Evolutionary conservation across 2,797 vertebrate species (phyloP), one percentile per base, ranked within the genome.

Genomic region (Zenarchopterus dispar): DNA sequence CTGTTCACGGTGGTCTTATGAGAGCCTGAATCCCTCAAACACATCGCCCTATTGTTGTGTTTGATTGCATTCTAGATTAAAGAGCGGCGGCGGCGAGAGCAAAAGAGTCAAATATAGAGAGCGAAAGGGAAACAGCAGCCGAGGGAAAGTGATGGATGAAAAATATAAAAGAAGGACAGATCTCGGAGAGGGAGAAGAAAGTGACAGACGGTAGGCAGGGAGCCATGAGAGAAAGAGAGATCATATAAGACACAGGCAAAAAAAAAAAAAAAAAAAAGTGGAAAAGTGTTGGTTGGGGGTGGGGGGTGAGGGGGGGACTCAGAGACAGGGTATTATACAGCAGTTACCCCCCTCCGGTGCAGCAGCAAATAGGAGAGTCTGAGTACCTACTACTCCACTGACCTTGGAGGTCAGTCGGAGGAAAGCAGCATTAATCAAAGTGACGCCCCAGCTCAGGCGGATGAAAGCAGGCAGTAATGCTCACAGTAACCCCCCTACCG

Each of bases 351-450:
- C 79, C 85, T 80, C 78, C 21, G 24, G 79, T 70, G 80, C 65
- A 11, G 59, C 66, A 53, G 75, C 69, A 43, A 80, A 76, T 54
- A 56, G 76, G 68, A 71, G 73, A 81, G 82, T 74, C 77, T 84
- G 81, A 86, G 81, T 88, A 90, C 79, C 86, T 75, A 86, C 88
- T 71, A 81, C 89, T 89, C 77, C 70, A 64, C 21, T 90, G 88
- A 93, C 87, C 88, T 92, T 91, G 85, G 88, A 89, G 90, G 89
- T 91, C 77, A 88, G 75, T 50, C 70, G 69, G 81, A 90, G 88
- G 89, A 89, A 92, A 93, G 90, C 85, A 56, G 80, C 71, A 90
- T 92, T 92, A 90, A 93, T 92, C 79, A 86, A 93, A 90, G 72
- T 77, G 80, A 88, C 80, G 77, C 81, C 70, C 69, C 68, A 77